Conservation (phyloP, 1,140 invertebrate species). For the Phortica variegata region DNA sequence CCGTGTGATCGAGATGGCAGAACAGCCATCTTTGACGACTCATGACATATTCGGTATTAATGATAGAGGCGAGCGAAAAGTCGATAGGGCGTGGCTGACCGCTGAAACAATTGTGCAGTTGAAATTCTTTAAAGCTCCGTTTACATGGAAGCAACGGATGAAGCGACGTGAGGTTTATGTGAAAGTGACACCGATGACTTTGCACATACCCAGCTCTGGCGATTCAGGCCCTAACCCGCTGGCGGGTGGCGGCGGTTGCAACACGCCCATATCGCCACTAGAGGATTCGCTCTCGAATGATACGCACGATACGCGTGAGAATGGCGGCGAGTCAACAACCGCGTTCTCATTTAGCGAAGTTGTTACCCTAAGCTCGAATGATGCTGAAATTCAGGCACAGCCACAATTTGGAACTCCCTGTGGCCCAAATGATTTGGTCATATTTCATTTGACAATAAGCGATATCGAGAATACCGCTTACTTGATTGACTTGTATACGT, state of each 20-base stretch:
- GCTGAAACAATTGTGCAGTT: slow-evolving; percentile 84
- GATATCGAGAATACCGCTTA: slow-evolving; percentile 75
- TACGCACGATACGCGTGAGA: slow-evolving; percentile 60
- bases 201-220: slow-evolving; percentile 61
- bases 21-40: slow-evolving; percentile 32
- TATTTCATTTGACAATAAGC: slow-evolving; percentile 78
- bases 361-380: slow-evolving; percentile 61
- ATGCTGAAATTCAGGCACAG: slow-evolving; percentile 69
- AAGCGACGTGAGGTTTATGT: slow-evolving; percentile 69
- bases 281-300: slow-evolving; percentile 64
- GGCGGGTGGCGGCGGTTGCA: slow-evolving; percentile 26
- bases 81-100: slow-evolving; percentile 85
- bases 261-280: slow-evolving; percentile 34
- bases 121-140: slow-evolving; percentile 80
- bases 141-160: slow-evolving; percentile 78
- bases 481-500: slow-evolving; percentile 65
- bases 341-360: slow-evolving; percentile 63
- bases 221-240: slow-evolving; percentile 8
- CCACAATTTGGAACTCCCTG: slow-evolving; percentile 81
- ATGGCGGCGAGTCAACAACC: slow-evolving; percentile 58
- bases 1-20: slow-evolving; percentile 50
- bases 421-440: slow-evolving; percentile 72
- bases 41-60: slow-evolving; percentile 65
- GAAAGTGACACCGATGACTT: slow-evolving; percentile 77
- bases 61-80: slow-evolving; percentile 63